A percentile compares a stretch with the other conserved stretches of the same genome.
These are phyloP conservation scores for Muschampia plurimacula DNA, from an alignment of 2,888 invertebrate species.

Conservation along the genomic window DNA sequence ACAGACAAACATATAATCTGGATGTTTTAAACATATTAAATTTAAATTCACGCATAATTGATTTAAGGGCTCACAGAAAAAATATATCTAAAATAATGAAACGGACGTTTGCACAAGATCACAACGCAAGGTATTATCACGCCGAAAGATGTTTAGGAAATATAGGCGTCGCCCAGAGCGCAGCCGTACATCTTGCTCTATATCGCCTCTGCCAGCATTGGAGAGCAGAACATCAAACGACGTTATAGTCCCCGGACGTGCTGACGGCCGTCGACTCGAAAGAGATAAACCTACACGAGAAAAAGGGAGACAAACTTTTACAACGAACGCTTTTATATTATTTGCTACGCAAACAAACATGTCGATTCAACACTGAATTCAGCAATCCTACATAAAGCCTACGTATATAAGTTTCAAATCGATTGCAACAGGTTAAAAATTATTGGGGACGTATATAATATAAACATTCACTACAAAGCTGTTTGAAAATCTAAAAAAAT, in stretches of 20 bases:
- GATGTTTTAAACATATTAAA: no score
- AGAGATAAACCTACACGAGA: slow-evolving; percentile 64
- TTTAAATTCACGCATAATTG: no score
- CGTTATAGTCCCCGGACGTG: slow-evolving; percentile 84
- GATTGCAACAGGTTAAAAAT: background rate
- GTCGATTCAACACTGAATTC: slow-evolving; percentile 47
- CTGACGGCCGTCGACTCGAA: slow-evolving; percentile 64
- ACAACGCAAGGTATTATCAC: slow-evolving; percentile 74
- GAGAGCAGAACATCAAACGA: slow-evolving; percentile 86
- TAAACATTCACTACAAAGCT: no score
- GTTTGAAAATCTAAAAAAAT: no score
- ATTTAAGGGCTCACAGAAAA: background rate
- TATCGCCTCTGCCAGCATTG: slow-evolving; percentile 82
- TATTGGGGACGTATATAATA: no score
- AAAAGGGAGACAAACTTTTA: slow-evolving; percentile 71
- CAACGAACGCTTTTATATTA: slow-evolving; percentile 79
- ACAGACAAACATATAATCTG: no score
- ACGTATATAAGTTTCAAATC: background rate
- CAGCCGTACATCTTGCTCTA: slow-evolving; percentile 83
- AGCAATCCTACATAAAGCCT: background rate
- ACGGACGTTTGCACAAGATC: slow-evolving; percentile 70
- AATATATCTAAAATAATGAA: slow-evolving; percentile 35
- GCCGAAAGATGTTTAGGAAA: slow-evolving; percentile 84
- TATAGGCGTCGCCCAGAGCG: slow-evolving; percentile 85
- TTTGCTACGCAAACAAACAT: slow-evolving; percentile 71